Evolutionary conservation across 2,888 invertebrate species (phyloP), one percentile per base, ranked within the genome.

Genomic region (Dendrolimus houi): DNA sequence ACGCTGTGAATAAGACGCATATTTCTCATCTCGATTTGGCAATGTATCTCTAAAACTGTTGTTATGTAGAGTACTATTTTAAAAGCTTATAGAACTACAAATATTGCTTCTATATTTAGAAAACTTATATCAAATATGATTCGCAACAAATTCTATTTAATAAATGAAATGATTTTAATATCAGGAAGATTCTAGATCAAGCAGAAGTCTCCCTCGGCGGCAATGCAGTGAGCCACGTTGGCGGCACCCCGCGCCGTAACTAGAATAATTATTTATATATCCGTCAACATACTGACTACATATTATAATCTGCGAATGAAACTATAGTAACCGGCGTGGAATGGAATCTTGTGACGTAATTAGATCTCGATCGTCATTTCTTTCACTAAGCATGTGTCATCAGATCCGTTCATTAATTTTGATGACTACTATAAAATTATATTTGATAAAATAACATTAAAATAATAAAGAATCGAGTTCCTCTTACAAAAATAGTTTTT

Each of bases 11-110:
- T 86, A 81, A 82, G 81, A 70, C 79, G 75, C 75, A 81, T 71
- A 80, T 79, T 81, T 76, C 75, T 76, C 67, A 72, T 75, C 79
- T 83, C 67, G 65, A 79, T 87, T 90, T 88, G 87, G 88, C 87
- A 85, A 72, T 73, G 71, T 66, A 64, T 63, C 63, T 60, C 64
- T 64, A 60, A 64, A 64, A 62, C 60, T 63, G 29, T 29, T 29
- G 29, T 29, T 29, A 6, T 29, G 29, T 29, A 29, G 29, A 29
- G 29, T 29, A 29, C 6, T 29, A 29, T 29, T 29, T 9, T 53
- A n/a, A n/a, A 7, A 40, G 54, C 29, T 40, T 41, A 12, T 54
- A 13, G n/a, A 52, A 52, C 55, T 8, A 29, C 29, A 29, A 29
- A 29, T 29, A 29, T 29, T 29, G 29, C 54, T 58, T 54, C 54